phyloP scores from a whole-genome alignment of 2,888 invertebrate genomes.

The Nomada ruficornis region DNA sequence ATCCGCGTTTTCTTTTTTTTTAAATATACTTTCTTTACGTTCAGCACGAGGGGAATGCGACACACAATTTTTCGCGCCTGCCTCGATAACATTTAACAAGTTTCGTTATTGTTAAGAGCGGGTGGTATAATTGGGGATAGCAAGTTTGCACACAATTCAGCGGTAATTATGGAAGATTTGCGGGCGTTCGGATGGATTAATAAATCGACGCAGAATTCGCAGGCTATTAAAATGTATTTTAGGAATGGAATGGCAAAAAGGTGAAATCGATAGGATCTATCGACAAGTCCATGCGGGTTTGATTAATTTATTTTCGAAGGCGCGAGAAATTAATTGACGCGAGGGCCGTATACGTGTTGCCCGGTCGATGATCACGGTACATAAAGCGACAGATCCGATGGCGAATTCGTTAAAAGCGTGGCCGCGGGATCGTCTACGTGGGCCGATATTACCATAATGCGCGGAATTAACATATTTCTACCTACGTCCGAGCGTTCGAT shows the following conservation, averaged over 20 bases:
- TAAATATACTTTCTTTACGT: too few relatives aligned
- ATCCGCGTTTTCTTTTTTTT: too few relatives aligned
- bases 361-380: neutral
- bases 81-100: too few relatives aligned
- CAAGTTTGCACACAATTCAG: too few relatives aligned
- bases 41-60: too few relatives aligned
- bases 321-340: conserved; percentile 30
- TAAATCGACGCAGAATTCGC: too few relatives aligned
- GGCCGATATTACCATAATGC: conserved; percentile 45
- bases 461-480: conserved; percentile 43
- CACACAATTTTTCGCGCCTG: too few relatives aligned
- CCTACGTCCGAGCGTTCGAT: conserved; percentile 28
- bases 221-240: too few relatives aligned
- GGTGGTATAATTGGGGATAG: too few relatives aligned
- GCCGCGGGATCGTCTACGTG: conserved; percentile 22
- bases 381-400: neutral
- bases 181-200: too few relatives aligned
- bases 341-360: neutral
- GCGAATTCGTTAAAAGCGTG: conserved; percentile 19
- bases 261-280: neutral
- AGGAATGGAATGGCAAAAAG: neutral
- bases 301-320: conserved; percentile 18
- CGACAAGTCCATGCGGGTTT: conserved; percentile 1
- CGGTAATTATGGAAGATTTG: too few relatives aligned
- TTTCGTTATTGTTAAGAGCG: too few relatives aligned